Evolutionary conservation across 2,113 vertebrate species (phyloP).

Genomic region (Serilophus lunatus): DNA sequence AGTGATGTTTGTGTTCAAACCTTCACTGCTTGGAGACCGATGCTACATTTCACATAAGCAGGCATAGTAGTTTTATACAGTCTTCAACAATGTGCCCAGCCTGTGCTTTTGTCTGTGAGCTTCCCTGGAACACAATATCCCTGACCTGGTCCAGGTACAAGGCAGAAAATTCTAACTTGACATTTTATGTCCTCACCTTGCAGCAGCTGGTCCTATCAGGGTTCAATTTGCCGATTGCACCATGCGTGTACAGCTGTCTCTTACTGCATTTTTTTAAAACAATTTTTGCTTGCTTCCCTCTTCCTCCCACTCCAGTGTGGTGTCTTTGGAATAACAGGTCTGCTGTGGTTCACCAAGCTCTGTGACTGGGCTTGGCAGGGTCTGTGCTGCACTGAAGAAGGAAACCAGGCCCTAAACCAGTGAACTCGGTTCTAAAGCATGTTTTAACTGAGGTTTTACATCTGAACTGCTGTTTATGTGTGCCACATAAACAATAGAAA

Average conservation of each 20-base stretch:
- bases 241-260: background rate
- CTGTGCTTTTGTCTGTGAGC: background rate
- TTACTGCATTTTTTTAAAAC: background rate
- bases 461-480: background rate
- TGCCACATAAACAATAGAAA: background rate
- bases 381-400: background rate
- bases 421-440: background rate
- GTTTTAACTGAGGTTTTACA: background rate
- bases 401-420: background rate
- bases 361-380: background rate
- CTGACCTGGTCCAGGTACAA: background rate
- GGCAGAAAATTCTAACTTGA: fast-evolving
- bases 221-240: fast-evolving
- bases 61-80: background rate
- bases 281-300: background rate
- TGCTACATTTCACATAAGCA: fast-evolving
- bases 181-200: fast-evolving
- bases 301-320: fast-evolving
- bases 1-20: background rate
- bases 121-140: fast-evolving
- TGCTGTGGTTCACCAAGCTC: background rate
- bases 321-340: background rate
- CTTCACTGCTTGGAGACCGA: fast-evolving
- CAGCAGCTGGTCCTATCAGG: fast-evolving
- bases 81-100: background rate